A percentile compares a stretch with the other conserved stretches of the same genome.
These are phyloP conservation scores for Euleptes europaea DNA, from an alignment of 2,113 vertebrate species.

Conservation along the genomic window DNA sequence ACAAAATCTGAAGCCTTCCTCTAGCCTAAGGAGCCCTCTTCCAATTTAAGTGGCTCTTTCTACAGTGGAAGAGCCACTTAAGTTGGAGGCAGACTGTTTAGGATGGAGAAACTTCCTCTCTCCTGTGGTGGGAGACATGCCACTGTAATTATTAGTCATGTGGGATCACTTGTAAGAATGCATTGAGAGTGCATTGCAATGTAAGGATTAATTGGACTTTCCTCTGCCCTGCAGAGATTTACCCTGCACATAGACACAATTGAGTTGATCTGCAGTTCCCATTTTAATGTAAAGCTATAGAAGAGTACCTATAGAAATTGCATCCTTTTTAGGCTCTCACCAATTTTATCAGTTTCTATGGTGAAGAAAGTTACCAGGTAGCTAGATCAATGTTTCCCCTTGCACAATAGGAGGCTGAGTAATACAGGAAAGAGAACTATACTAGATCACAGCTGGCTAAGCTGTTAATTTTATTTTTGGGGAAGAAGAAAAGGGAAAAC, in stretches of 20 bases:
- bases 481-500: slow-evolving; percentile 42
- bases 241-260: neutral
- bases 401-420: slow-evolving; percentile 29
- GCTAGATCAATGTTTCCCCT: neutral
- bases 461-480: slow-evolving; percentile 27
- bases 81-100: too few relatives aligned
- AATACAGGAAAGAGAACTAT: slow-evolving; percentile 39
- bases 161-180: neutral
- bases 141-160: neutral
- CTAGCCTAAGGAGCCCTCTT: too few relatives aligned
- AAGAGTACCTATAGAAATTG: neutral
- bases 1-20: too few relatives aligned
- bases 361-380: neutral
- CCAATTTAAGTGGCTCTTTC: too few relatives aligned
- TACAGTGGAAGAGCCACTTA: too few relatives aligned
- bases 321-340: neutral
- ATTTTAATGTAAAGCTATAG: neutral
- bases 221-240: neutral
- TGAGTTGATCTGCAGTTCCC: neutral
- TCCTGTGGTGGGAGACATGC: neutral
- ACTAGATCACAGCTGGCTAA: slow-evolving; percentile 28
- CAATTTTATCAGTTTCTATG: neutral
- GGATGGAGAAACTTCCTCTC: too few relatives aligned
- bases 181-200: neutral
- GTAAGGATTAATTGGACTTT: neutral